Evolutionary conservation across 1,140 invertebrate genomes (phyloP).

Genomic region (Drosophila punjabiensis): DNA sequence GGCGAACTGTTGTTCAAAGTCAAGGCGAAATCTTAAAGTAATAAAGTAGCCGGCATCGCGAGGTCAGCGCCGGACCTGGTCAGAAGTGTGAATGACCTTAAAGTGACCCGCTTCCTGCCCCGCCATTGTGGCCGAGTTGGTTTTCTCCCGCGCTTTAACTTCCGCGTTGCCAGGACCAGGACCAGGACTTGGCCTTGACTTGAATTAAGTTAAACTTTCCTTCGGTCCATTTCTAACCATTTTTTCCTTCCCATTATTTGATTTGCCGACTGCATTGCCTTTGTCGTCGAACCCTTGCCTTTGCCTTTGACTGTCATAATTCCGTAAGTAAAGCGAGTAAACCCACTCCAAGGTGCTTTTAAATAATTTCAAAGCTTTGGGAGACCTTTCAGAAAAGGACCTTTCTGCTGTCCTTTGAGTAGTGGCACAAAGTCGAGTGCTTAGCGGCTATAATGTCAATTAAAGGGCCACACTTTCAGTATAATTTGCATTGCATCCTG

Average conservation of each 20-base stretch:
- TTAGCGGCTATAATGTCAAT: constrained; percentile 8
- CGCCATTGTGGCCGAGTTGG: constrained; percentile 16
- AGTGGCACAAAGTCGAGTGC: constrained; percentile 4
- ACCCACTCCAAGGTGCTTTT: constrained; percentile 41
- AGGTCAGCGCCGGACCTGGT: constrained; percentile 60
- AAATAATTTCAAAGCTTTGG: constrained; percentile 75
- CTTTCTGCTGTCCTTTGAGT: constrained; percentile 24
- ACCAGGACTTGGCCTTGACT: constrained; percentile 64
- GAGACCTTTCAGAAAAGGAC: constrained; percentile 10
- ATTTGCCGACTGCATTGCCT: constrained; percentile 18
- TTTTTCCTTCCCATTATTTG: neutral
- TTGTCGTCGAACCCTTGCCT: constrained; percentile 35
- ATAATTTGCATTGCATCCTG: neutral
- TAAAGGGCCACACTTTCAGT: neutral
- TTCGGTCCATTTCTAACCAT: constrained; percentile 48
- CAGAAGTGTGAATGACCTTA: constrained; percentile 77
- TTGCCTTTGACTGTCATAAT: constrained; percentile 57
- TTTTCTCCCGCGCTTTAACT: constrained; percentile 33
- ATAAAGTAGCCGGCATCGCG: constrained; percentile 75
- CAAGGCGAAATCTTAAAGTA: constrained; percentile 83
- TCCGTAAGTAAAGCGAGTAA: constrained; percentile 12
- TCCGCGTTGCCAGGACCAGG: constrained; percentile 10
- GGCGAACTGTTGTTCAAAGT: constrained; percentile 81
- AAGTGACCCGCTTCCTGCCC: constrained; percentile 69
- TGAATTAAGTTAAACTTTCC: constrained; percentile 67